These are phyloP conservation scores for Sylvietta virens DNA, from an alignment of 2,113 vertebrate species.

Conservation along the genomic window DNA sequence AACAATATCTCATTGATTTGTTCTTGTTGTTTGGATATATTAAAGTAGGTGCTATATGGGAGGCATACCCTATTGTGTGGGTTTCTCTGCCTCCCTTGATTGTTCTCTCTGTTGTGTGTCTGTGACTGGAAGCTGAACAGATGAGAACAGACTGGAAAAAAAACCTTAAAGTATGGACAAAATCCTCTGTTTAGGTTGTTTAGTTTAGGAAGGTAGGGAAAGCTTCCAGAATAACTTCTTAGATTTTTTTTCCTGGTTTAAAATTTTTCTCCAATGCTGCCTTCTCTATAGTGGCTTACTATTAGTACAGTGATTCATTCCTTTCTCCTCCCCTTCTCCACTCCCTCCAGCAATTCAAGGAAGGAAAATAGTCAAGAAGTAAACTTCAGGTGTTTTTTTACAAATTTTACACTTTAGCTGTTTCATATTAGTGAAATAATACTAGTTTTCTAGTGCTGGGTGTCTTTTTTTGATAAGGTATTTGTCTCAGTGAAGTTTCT, in stretches of 20 bases:
- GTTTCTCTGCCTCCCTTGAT: background rate
- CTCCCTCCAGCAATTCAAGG: background rate
- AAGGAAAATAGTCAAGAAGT: background rate
- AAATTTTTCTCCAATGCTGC: background rate
- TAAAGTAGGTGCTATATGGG: background rate
- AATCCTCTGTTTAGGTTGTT: background rate
- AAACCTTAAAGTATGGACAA: background rate
- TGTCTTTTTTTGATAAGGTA: constrained; percentile 22
- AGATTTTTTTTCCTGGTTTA: background rate
- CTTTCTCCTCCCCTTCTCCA: background rate
- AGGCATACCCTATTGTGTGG: background rate
- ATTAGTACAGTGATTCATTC: background rate
- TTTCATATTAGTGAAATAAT: constrained; percentile 13
- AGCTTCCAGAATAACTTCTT: background rate
- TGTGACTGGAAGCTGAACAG: background rate
- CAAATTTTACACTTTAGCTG: constrained; percentile 8
- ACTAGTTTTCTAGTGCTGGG: constrained; percentile 18
- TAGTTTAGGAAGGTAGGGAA: background rate
- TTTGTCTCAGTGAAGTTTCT: constrained; percentile 32
- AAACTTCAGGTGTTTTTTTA: constrained; percentile 19
- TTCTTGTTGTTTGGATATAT: background rate
- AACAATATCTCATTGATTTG: background rate
- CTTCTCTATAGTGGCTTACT: background rate
- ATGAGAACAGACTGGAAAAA: background rate
- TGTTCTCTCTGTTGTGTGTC: background rate